Evolutionary conservation across 2,888 invertebrate genomes (phyloP).

Genomic region (Leptopilina drosophilae): DNA sequence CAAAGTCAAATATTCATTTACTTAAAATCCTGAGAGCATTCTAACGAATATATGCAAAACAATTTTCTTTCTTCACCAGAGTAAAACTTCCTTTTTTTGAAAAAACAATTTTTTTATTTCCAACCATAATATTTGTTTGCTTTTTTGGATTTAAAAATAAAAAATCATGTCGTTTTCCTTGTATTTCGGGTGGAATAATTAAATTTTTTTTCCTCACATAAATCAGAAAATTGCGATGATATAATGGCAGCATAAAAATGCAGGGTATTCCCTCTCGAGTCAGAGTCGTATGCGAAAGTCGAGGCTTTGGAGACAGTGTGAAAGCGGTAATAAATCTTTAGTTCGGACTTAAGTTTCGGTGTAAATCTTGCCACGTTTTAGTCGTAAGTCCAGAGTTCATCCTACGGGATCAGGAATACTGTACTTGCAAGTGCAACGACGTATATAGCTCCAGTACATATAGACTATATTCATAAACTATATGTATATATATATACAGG

Average conservation of each 20-base stretch:
- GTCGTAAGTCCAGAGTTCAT: constrained; percentile 76
- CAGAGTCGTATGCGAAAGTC: constrained; percentile 51
- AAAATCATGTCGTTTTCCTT: not conserved
- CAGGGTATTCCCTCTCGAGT: constrained; percentile 62
- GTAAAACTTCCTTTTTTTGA: no score
- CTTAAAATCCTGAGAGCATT: no score
- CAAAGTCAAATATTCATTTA: no score
- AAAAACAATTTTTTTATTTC: no score
- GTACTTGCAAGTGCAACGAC: constrained; percentile 63
- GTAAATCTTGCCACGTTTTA: constrained; percentile 77
- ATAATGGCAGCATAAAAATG: constrained; percentile 62
- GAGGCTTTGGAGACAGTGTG: constrained; percentile 48
- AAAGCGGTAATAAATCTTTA: constrained; percentile 73
- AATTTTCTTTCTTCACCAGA: no score
- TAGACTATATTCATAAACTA: constrained; percentile 7
- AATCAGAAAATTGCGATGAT: constrained; percentile 24
- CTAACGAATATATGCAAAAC: no score
- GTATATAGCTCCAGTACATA: constrained; percentile 45
- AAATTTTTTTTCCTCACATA: not conserved
- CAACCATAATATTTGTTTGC: no score
- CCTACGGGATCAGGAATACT: constrained; percentile 72
- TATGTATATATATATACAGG: constrained; percentile 10
- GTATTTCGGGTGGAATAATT: constrained; percentile 4
- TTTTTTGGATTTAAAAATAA: no score
- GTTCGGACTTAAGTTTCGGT: constrained; percentile 73